Percentiles rank a stretch among this genome's conserved stretches.
phyloP scores from a whole-genome alignment of 2,113 vertebrate genomes.

The Aspidoscelis tigris region DNA sequence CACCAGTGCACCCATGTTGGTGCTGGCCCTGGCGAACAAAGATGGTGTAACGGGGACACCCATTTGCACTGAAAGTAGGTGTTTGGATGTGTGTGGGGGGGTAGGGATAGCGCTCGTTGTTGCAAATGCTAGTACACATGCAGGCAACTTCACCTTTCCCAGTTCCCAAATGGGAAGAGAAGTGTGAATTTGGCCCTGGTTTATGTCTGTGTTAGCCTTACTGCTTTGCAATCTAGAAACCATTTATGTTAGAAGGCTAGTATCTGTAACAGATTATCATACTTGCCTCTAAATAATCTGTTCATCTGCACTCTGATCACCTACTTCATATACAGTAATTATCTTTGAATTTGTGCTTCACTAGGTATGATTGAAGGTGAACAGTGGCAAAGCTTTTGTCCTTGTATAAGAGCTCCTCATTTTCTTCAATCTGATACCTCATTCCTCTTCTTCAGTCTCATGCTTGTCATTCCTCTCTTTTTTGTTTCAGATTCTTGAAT shows the following conservation, averaged over 20 bases:
- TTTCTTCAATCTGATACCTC: constrained; percentile 65
- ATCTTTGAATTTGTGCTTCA: background rate
- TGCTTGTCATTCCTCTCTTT: constrained; percentile 53
- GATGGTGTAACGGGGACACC: too few species aligned
- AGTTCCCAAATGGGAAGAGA: too few species aligned
- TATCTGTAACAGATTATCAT: constrained; percentile 5
- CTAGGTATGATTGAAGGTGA: background rate
- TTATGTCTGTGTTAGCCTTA: too few species aligned
- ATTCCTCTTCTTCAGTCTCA: constrained; percentile 59
- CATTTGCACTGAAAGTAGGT: too few species aligned
- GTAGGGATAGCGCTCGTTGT: too few species aligned
- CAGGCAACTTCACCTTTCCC: too few species aligned
- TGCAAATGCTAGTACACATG: too few species aligned
- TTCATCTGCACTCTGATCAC: background rate
- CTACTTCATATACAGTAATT: background rate
- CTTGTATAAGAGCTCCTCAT: constrained; percentile 49
- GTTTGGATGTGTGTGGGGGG: too few species aligned
- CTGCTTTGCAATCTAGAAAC: background rate
- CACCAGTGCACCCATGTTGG: too few species aligned
- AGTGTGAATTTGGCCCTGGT: too few species aligned
- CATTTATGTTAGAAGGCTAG: constrained; percentile 1
- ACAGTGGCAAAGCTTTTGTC: constrained; percentile 51
- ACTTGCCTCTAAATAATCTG: constrained; percentile 22
- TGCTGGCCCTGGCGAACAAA: too few species aligned
- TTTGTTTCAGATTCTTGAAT: constrained; percentile 74